Conservation (phyloP, 1,140 invertebrate species). For the Agrypnia vestita region DNA sequence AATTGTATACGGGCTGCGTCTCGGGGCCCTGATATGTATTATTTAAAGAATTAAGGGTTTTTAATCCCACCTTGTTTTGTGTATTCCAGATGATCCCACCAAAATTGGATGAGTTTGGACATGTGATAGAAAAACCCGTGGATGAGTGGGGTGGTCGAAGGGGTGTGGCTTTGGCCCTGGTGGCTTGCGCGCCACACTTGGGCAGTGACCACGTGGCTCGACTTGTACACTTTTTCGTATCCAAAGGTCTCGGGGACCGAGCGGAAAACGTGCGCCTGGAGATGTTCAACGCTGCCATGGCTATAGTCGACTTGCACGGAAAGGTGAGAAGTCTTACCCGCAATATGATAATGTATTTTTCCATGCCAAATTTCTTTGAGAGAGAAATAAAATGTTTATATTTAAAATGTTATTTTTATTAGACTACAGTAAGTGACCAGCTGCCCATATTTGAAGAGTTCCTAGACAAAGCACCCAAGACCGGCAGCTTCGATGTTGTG, state of each 20-base stretch:
- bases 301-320: constrained; percentile 92
- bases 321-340: constrained; percentile 73
- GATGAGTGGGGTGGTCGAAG: constrained; percentile 92
- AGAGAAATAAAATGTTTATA: too few relatives aligned
- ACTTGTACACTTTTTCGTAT: constrained; percentile 90
- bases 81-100: constrained; percentile 84
- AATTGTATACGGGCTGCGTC: too few relatives aligned
- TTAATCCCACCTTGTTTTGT: neutral
- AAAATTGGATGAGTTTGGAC: constrained; percentile 92
- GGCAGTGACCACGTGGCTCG: constrained; percentile 78
- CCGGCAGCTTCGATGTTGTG: constrained; percentile 92
- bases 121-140: constrained; percentile 87
- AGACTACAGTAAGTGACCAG: constrained; percentile 80
- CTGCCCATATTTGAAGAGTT: constrained; percentile 93
- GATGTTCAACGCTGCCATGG: constrained; percentile 95
- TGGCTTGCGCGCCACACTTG: constrained; percentile 81
- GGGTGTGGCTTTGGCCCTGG: constrained; percentile 89
- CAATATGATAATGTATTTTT: neutral
- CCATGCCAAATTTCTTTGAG: neutral
- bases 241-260: constrained; percentile 89
- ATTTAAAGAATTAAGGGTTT: neutral
- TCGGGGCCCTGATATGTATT: too few relatives aligned
- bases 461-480: constrained; percentile 91
- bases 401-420: constrained; percentile 7
- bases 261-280: constrained; percentile 86